phyloP scores from a whole-genome alignment of 2,888 invertebrate species.

The Eupsilia transversa region DNA sequence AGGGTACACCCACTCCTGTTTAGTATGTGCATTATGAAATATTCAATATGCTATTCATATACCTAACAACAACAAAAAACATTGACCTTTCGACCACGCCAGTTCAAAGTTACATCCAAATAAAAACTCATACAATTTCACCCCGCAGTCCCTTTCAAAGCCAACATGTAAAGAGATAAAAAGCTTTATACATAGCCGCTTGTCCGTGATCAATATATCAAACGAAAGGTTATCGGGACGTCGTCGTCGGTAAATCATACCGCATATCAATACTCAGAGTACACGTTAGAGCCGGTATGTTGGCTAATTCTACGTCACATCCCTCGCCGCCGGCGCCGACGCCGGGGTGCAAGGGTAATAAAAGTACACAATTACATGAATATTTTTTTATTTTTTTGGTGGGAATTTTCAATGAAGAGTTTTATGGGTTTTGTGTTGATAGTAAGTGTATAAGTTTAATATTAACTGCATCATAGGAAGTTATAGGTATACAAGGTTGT shows the following conservation, averaged over 20 bases:
- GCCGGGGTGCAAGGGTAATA: not conserved
- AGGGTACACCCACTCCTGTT: no score
- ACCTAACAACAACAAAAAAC: not conserved
- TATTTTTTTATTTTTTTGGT: slow-evolving; percentile 16
- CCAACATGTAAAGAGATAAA: slow-evolving; percentile 54
- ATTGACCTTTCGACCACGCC: not conserved
- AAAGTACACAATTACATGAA: slow-evolving; percentile 31
- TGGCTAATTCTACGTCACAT: slow-evolving; percentile 55
- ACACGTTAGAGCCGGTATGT: slow-evolving; percentile 46
- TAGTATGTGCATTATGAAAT: no score
- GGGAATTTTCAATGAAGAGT: not conserved
- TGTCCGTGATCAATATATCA: slow-evolving; percentile 62
- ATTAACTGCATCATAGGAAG: not conserved
- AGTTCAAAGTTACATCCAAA: slow-evolving; percentile 35
- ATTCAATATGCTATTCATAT: not conserved
- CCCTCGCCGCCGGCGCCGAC: slow-evolving; percentile 24
- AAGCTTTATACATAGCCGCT: slow-evolving; percentile 51
- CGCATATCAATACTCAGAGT: slow-evolving; percentile 38
- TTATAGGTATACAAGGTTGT: not conserved
- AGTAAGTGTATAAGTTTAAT: not conserved
- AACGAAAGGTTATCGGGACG: slow-evolving; percentile 60
- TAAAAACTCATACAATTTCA: slow-evolving; percentile 30
- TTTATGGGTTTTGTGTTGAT: not conserved
- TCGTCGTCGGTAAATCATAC: slow-evolving; percentile 57
- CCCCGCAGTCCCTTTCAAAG: slow-evolving; percentile 26